These are phyloP conservation scores for Philopedon plagiatum DNA, from an alignment of 2,888 invertebrate genomes.

Conservation along the genomic window DNA sequence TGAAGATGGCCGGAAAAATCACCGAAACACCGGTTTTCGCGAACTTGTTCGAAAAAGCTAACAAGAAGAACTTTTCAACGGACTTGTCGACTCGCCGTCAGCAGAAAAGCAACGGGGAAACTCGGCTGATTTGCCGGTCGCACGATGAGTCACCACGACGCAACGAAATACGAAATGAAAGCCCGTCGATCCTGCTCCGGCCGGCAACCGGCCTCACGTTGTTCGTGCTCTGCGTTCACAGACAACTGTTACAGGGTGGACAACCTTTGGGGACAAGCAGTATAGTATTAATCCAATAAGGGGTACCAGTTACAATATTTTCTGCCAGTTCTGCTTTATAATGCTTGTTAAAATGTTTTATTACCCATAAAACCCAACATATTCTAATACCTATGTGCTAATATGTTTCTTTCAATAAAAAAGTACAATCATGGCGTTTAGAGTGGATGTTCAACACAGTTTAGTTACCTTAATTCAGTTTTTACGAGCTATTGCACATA, in stretches of 20 bases:
- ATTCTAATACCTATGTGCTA: too few relatives aligned
- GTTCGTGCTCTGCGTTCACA: constrained; percentile 18
- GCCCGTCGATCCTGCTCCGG: constrained; percentile 12
- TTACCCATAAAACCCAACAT: too few relatives aligned
- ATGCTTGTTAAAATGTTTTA: too few relatives aligned
- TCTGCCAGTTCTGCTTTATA: too few relatives aligned
- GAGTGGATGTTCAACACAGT: too few relatives aligned
- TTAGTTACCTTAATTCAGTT: too few relatives aligned
- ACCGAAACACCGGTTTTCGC: constrained; percentile 15
- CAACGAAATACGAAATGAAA: constrained; percentile 45
- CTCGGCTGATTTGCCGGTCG: constrained; percentile 43
- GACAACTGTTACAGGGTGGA: constrained; percentile 44
- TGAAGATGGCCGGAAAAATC: constrained; percentile 8
- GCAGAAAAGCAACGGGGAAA: constrained; percentile 34
- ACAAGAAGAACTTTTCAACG: constrained; percentile 24
- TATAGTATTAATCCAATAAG: not conserved
- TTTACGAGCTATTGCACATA: too few relatives aligned
- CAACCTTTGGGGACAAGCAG: not conserved
- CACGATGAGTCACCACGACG: constrained; percentile 42
- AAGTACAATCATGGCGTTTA: too few relatives aligned
- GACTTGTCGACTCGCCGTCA: constrained; percentile 23
- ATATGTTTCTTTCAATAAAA: too few relatives aligned
- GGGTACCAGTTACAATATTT: too few relatives aligned
- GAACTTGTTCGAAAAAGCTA: constrained; percentile 25
- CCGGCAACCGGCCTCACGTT: constrained; percentile 9